phyloP scores from a whole-genome alignment of 2,888 invertebrate genomes.

The Rutpela maculata region DNA sequence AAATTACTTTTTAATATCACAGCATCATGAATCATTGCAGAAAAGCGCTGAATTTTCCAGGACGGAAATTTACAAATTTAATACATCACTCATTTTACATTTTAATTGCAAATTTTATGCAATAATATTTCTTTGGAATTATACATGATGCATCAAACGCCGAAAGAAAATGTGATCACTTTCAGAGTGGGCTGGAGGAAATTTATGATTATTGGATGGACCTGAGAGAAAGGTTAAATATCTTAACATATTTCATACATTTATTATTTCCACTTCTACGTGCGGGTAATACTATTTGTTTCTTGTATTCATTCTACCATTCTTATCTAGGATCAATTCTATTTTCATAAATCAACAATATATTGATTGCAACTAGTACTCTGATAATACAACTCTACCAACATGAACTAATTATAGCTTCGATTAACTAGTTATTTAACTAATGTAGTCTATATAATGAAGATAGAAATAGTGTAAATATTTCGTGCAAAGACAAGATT shows the following conservation, averaged over 20 bases:
- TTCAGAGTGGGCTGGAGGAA: slow-evolving; percentile 38
- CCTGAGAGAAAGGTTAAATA: slow-evolving; percentile 37
- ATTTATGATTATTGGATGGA: slow-evolving; percentile 43
- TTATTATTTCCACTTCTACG: slow-evolving; percentile 28
- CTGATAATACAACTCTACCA: too few relatives aligned
- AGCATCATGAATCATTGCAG: slow-evolving; percentile 72
- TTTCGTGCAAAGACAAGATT: too few relatives aligned
- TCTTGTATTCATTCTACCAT: background rate
- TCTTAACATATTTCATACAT: slow-evolving; percentile 27
- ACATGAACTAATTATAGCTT: too few relatives aligned
- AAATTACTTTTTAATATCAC: slow-evolving; percentile 74
- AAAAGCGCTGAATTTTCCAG: slow-evolving; percentile 69
- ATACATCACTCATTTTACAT: slow-evolving; percentile 69
- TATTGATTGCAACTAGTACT: too few relatives aligned
- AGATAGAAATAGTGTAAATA: too few relatives aligned
- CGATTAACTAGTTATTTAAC: too few relatives aligned
- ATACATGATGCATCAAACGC: slow-evolving; percentile 44
- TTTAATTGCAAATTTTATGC: slow-evolving; percentile 65
- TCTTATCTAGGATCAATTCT: slow-evolving; percentile 19
- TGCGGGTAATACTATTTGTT: slow-evolving; percentile 30
- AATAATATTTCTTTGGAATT: slow-evolving; percentile 53
- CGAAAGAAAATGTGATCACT: slow-evolving; percentile 45
- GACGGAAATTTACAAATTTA: slow-evolving; percentile 71
- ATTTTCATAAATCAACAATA: slow-evolving; percentile 16
- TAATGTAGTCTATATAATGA: too few relatives aligned